Conservation (phyloP, 1,140 invertebrate genomes). For the Apis dorsata region DNA sequence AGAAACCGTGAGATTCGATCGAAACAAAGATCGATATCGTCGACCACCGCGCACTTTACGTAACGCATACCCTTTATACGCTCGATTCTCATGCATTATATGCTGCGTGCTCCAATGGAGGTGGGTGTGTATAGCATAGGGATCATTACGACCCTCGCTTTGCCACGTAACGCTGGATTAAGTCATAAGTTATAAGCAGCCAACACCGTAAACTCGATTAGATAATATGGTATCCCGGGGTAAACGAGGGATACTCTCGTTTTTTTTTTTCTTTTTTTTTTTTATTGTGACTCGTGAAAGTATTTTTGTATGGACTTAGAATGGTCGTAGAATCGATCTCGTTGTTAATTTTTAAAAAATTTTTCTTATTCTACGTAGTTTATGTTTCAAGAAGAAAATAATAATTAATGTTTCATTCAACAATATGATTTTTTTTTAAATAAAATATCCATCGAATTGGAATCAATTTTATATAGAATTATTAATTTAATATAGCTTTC, state of each 20-base stretch:
- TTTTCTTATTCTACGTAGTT: too few species aligned
- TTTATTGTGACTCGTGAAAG: neutral
- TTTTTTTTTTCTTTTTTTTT: too few species aligned
- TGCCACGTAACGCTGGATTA: slow-evolving; percentile 69
- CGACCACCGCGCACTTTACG: slow-evolving; percentile 65
- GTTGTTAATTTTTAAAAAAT: too few species aligned
- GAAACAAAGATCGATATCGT: slow-evolving; percentile 69
- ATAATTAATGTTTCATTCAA: too few species aligned
- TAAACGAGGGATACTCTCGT: slow-evolving; percentile 21
- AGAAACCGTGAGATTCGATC: slow-evolving; percentile 52
- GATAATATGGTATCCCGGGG: slow-evolving; percentile 51
- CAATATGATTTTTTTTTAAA: too few species aligned
- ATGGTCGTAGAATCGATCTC: too few species aligned
- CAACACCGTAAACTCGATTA: slow-evolving; percentile 40
- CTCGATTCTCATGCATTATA: slow-evolving; percentile 51
- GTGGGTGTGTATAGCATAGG: slow-evolving; percentile 46
- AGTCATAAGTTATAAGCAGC: slow-evolving; percentile 73
- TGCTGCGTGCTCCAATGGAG: slow-evolving; percentile 34
- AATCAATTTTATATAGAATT: too few species aligned
- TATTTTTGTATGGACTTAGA: neutral
- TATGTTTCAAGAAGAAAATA: too few species aligned
- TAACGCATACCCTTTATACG: slow-evolving; percentile 62
- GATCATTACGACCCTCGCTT: slow-evolving; percentile 66
- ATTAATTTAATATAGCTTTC: too few species aligned
- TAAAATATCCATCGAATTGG: too few species aligned